Conservation (phyloP, 2,888 invertebrate genomes). For the Macrosiphum euphorbiae region DNA sequence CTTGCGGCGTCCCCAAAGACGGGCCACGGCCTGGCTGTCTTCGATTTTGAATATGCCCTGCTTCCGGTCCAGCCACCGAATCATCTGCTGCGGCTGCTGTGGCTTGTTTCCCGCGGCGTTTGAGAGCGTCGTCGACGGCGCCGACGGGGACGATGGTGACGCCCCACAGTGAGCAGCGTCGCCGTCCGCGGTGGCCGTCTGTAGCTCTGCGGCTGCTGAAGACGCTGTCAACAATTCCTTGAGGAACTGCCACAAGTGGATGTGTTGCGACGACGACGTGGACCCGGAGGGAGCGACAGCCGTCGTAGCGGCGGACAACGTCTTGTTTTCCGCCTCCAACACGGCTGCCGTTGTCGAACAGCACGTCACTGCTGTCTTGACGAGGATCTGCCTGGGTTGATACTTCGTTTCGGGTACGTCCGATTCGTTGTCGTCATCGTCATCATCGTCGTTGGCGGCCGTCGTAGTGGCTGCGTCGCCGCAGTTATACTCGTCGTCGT, state of each 20-base stretch:
- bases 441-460: background rate
- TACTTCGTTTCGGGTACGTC: background rate
- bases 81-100: slow-evolving; percentile 28
- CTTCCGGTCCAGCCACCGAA: slow-evolving; percentile 95
- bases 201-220: background rate
- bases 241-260: slow-evolving; percentile 98
- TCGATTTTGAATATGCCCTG: slow-evolving; percentile 99
- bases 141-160: background rate
- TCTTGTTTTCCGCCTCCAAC: background rate
- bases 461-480: background rate
- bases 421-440: background rate
- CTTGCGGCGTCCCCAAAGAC: slow-evolving; percentile 97
- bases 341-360: background rate
- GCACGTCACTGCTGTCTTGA: background rate
- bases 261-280: slow-evolving; percentile 81
- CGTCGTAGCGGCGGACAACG: background rate
- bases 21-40: slow-evolving; percentile 96
- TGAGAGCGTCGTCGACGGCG: background rate
- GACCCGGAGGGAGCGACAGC: slow-evolving; percentile 64
- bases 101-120: background rate
- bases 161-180: background rate
- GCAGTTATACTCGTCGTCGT: background rate
- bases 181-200: background rate
- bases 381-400: background rate
- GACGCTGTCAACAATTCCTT: slow-evolving; percentile 83